Conservation (phyloP, 2,797 vertebrate species). For the Poecilia velifera region DNA sequence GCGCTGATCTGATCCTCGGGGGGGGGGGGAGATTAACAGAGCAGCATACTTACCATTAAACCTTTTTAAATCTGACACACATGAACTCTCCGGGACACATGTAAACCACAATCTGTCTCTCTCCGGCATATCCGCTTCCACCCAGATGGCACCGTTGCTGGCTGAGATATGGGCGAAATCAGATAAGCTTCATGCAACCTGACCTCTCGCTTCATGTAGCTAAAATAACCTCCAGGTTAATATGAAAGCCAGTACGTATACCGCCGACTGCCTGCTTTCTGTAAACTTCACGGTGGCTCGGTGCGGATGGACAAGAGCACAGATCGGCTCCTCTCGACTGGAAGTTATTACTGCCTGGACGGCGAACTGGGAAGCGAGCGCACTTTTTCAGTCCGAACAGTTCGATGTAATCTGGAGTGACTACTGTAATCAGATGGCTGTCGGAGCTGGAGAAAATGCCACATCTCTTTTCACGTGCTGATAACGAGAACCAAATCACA, state of each 20-base stretch:
- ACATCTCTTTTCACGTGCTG: slow-evolving; percentile 28
- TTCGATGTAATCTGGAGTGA: slow-evolving; percentile 54
- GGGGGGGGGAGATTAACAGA: slow-evolving; percentile 68
- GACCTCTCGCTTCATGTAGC: slow-evolving; percentile 5
- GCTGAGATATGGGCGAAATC: slow-evolving; percentile 22
- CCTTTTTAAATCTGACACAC: slow-evolving; percentile 72
- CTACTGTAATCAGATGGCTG: slow-evolving; percentile 56
- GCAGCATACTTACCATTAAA: slow-evolving; percentile 73
- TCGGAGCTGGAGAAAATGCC: slow-evolving; percentile 28
- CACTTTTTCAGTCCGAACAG: slow-evolving; percentile 43
- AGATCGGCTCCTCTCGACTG: slow-evolving; percentile 13
- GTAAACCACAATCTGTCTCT: slow-evolving; percentile 70
- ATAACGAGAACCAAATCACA: slow-evolving; percentile 39
- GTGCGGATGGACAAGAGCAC: background rate
- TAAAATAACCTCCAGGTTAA: slow-evolving; percentile 14
- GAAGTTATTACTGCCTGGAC: slow-evolving; percentile 33
- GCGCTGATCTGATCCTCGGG: slow-evolving; percentile 59
- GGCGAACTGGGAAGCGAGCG: slow-evolving; percentile 24
- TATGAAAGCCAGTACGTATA: background rate
- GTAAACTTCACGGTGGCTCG: slow-evolving; percentile 19
- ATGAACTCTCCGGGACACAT: slow-evolving; percentile 60
- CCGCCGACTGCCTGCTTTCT: slow-evolving; percentile 1
- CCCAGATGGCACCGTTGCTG: slow-evolving; percentile 13
- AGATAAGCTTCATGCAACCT: slow-evolving; percentile 14
- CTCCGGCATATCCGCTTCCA: slow-evolving; percentile 12